Evolutionary conservation across 2,797 vertebrate genomes (phyloP).

Genomic region (Myiothlypis coronata): DNA sequence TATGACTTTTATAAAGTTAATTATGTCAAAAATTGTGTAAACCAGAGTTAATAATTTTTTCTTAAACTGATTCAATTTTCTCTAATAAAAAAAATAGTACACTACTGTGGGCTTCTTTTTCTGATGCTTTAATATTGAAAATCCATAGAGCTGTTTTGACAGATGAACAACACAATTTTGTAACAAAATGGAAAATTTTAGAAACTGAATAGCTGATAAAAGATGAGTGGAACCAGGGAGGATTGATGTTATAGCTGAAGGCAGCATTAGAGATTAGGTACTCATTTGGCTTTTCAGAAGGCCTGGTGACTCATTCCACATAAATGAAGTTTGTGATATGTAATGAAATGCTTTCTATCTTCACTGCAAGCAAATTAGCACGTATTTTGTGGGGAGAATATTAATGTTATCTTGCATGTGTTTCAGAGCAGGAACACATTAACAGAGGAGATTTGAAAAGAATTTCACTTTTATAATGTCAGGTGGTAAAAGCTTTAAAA

Average conservation of each 20-base stretch:
- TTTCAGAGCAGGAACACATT: constrained; percentile 70
- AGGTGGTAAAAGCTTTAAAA: constrained; percentile 70
- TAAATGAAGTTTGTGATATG: constrained; percentile 79
- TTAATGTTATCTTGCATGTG: constrained; percentile 74
- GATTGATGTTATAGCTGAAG: constrained; percentile 71
- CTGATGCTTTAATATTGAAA: constrained; percentile 26
- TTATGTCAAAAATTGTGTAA: constrained; percentile 32
- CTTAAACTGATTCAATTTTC: constrained; percentile 40
- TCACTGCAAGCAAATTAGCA: constrained; percentile 75
- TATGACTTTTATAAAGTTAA: constrained; percentile 26
- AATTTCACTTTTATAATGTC: constrained; percentile 73
- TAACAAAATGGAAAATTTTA: constrained; percentile 56
- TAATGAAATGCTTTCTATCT: constrained; percentile 79
- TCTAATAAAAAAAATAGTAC: constrained; percentile 57
- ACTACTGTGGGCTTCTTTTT: neutral
- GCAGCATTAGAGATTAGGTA: constrained; percentile 68
- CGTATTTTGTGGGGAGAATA: constrained; percentile 74
- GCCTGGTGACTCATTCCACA: constrained; percentile 73
- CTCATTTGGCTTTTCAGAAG: constrained; percentile 73
- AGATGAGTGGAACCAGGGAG: constrained; percentile 62
- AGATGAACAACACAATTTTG: constrained; percentile 65
- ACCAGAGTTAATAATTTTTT: constrained; percentile 39
- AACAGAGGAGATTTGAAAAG: constrained; percentile 68
- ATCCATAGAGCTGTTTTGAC: constrained; percentile 65
- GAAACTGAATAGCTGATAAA: constrained; percentile 67